A percentile compares a stretch with the other conserved stretches of the same genome.
These are phyloP conservation scores for Nylanderia fulva DNA, from an alignment of 1,140 invertebrate genomes.

Conservation along the genomic window DNA sequence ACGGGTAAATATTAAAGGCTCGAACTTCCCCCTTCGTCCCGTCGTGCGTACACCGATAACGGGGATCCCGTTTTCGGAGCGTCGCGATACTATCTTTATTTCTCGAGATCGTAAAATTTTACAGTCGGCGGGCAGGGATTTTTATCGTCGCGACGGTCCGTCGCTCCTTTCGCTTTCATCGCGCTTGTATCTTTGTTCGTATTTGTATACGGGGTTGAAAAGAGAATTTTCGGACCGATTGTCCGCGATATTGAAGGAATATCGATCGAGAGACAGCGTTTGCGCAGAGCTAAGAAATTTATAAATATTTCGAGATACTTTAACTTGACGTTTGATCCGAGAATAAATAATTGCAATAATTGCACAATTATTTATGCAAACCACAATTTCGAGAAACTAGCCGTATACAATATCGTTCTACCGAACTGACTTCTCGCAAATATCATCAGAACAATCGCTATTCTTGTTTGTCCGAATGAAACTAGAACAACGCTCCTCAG, in stretches of 20 bases:
- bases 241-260: not conserved
- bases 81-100: conserved; percentile 81
- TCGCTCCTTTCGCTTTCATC: conserved; percentile 48
- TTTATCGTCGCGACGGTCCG: conserved; percentile 72
- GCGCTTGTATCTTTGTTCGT: not conserved
- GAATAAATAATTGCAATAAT: not conserved
- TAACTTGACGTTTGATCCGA: not conserved
- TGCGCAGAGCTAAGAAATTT: not conserved
- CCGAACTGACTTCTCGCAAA: not conserved
- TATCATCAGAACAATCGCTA: conserved; percentile 14
- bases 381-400: not conserved
- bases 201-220: not conserved
- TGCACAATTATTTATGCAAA: too few species aligned
- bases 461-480: conserved; percentile 27
- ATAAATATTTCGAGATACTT: not conserved
- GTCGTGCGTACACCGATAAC: conserved; percentile 77
- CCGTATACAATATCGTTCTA: not conserved
- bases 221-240: not conserved
- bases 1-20: conserved; percentile 83
- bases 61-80: conserved; percentile 73
- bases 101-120: conserved; percentile 83
- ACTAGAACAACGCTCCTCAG: conserved; percentile 32
- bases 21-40: conserved; percentile 20
- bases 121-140: conserved; percentile 79
- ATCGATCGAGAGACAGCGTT: not conserved